Evolutionary conservation across 2,113 vertebrate species (phyloP), one percentile per base, ranked within the genome.

Genomic region (Chinchilla lanigera): DNA sequence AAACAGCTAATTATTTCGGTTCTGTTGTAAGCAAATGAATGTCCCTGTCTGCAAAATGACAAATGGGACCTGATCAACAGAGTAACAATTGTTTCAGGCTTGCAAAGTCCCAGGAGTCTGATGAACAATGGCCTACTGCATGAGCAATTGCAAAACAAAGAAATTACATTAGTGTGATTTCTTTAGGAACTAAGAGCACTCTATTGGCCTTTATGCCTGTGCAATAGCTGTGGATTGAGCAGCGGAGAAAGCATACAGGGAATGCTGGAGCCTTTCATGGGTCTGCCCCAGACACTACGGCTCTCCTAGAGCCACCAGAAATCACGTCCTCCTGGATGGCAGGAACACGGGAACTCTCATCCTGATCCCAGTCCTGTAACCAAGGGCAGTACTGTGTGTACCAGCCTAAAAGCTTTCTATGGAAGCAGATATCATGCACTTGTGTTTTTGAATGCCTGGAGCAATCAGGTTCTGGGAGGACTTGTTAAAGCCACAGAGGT

Each of bases 1-100:
- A 96, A 96, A 94, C 71, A 96, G 90, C 96, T 98, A 96, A 96
- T 97, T 96, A 97, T 97, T 96, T 95, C 94, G 56, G 71, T 92
- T 91, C 54, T 95, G 24, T 89, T 96, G 88, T 90, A 95, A 94
- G 95, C 94, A 95, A 97, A 96, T 96, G 94, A 92, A 93, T 67
- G 19, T 77, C 14, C 41, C 88, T 78, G 47, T 86, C 95, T 97
- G 77, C 56, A 88, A 94, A 95, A 94, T 97, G 97, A 95, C 88
- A 97, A 97, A 97, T 89, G 89, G 28, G 58, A 86, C 94, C 71
- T 80, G 93, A 95, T 96, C 96, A 86, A 63, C 88, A 94, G 65
- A 96, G 88, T 92, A 97, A 90, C 92, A 90, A 86, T 97, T 97
- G 94, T 96, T 96, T 82, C 60, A 78, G 67, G 88, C 65, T 91